phyloP scores from a whole-genome alignment of 2,888 invertebrate species.

The Kuschelorhynchus macadamiae region DNA sequence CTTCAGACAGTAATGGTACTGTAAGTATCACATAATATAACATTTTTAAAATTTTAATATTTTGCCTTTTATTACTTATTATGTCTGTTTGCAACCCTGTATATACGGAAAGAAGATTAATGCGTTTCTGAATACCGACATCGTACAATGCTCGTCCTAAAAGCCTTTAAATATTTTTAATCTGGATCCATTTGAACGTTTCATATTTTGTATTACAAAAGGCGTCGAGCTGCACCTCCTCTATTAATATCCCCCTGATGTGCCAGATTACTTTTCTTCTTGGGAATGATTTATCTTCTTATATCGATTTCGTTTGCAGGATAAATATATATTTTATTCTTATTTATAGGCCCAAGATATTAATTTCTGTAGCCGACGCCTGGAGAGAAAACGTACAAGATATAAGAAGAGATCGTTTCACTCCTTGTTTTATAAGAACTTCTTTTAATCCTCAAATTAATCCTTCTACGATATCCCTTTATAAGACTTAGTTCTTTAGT shows the following conservation, averaged over 20 bases:
- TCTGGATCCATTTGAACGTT: slow-evolving; percentile 45
- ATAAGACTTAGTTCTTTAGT: too few species aligned
- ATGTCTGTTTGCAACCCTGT: neutral
- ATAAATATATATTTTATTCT: slow-evolving; percentile 31
- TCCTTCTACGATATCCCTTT: too few species aligned
- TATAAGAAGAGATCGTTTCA: neutral
- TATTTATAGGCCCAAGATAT: slow-evolving; percentile 22
- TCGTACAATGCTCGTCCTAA: slow-evolving; percentile 33
- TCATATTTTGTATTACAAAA: slow-evolving; percentile 45
- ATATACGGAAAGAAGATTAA: slow-evolving; percentile 33
- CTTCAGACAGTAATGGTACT: too few species aligned
- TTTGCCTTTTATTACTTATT: too few species aligned
- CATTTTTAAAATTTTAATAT: too few species aligned
- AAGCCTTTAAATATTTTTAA: slow-evolving; percentile 49
- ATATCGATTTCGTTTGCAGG: slow-evolving; percentile 31
- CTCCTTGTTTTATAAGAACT: too few species aligned
- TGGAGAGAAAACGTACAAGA: slow-evolving; percentile 10
- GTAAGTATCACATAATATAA: too few species aligned
- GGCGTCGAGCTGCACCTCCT: slow-evolving; percentile 38
- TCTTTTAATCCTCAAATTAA: too few species aligned
- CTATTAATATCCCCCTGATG: slow-evolving; percentile 46
- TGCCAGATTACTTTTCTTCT: slow-evolving; percentile 46
- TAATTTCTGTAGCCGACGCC: slow-evolving; percentile 11
- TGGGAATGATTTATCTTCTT: slow-evolving; percentile 38
- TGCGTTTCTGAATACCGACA: slow-evolving; percentile 37